A percentile compares a stretch with the other conserved stretches of the same genome.
phyloP scores from a whole-genome alignment of 92 coral and sea anemone genomes.

The Heteractis magnifica region DNA sequence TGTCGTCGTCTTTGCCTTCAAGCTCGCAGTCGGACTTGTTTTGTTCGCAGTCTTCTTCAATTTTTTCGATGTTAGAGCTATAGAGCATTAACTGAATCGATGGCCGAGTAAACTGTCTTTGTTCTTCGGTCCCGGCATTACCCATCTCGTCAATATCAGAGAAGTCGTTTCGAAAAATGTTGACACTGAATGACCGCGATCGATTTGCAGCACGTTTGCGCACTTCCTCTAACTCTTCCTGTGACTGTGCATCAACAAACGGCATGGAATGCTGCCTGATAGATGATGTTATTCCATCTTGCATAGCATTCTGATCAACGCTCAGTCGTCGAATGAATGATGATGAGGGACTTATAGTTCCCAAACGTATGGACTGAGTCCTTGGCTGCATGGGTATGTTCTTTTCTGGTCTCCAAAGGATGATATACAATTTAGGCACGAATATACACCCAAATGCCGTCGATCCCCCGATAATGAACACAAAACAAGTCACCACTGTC shows the following conservation, averaged over 20 bases:
- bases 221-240: background rate
- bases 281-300: background rate
- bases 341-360: constrained; percentile 69
- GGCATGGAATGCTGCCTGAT: background rate
- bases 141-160: background rate
- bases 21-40: background rate
- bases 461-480: constrained; percentile 71
- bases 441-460: constrained; percentile 82
- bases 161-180: background rate
- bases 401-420: constrained; percentile 88
- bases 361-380: constrained; percentile 53
- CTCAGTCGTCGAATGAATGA: constrained; percentile 66
- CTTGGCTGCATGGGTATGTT: constrained; percentile 84
- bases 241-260: background rate
- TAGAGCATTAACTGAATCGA: background rate
- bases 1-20: background rate
- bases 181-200: background rate
- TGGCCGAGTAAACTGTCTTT: background rate
- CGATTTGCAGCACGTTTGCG: background rate
- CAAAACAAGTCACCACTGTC: constrained; percentile 75
- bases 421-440: constrained; percentile 84
- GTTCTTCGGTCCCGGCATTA: background rate
- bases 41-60: constrained; percentile 33
- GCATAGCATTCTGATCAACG: constrained; percentile 16
- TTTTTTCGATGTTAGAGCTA: constrained; percentile 23